Base-by-base conservation (phyloP, 2,888 invertebrate genomes). In the Celastrina argiolus region DNA sequence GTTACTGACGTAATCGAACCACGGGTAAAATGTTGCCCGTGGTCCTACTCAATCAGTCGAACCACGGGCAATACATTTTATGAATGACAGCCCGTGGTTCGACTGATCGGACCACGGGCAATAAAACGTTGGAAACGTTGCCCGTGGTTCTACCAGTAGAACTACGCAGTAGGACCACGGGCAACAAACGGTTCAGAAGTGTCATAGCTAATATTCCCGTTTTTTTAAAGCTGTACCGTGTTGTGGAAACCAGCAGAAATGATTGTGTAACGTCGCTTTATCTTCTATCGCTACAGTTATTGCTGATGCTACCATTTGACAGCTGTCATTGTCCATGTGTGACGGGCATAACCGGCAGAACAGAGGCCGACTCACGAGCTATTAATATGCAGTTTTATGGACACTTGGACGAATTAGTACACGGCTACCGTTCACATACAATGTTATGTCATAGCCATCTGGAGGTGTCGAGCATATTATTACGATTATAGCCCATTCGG, bases 371-470 rank as follows among this genome's bases (percentile, higher is more conserved):
- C 39, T 39, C 61, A 61, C 39, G 61, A 12, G 36, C 61, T 36
- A 61, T 22, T 61, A 61, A 61, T 61, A 61, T 61, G 22, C 36
- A 61, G 36, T 22, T 61, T 61, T 22, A 61, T 36, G 61, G 22
- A 22, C 61, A 61, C 61, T 61, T 61, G 69, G 58, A 41, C 66
- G 63, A 69, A 66, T 66, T 68, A 26, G 51, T 51, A 36, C 36
- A 18, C 18, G 36, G 39, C 61, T 36, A 61, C 61, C 39, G 61
- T 59, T 59, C 34, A 58, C 51, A 51, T 51, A 51, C 51, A 51
- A 51, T 26, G 51, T 51, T 51, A 14, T 51, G 51, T 51, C 51
- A 51, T 22, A 51, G 51, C 51, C 51, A 51, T 51, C 51, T 51
- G 58, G 56, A 26, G 56, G 58, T 31, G 58, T 8, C n/a, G 58